Evolutionary conservation across 2,113 vertebrate genomes (phyloP).

Genomic region (Odontesthes bonariensis): DNA sequence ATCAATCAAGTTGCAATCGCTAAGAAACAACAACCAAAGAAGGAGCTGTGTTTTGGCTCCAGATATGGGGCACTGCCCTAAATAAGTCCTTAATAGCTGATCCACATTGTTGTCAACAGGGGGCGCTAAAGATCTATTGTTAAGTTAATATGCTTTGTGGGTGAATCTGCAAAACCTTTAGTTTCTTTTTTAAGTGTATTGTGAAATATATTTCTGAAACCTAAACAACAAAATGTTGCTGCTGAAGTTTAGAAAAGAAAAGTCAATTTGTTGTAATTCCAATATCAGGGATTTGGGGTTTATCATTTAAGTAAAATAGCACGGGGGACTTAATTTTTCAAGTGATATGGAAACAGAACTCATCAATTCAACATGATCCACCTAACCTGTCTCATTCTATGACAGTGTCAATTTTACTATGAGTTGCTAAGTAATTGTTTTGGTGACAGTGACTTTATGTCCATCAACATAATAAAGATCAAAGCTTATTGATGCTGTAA

Average conservation of each 20-base stretch:
- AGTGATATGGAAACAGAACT: not conserved
- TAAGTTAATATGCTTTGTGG: not conserved
- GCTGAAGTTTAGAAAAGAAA: not conserved
- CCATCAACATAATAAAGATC: not conserved
- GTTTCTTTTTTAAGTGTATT: not conserved
- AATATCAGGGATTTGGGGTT: not conserved
- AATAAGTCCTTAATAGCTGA: not conserved
- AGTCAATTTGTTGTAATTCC: not conserved
- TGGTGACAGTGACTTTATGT: not conserved
- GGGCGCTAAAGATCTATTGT: conserved; percentile 32
- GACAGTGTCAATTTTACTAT: not conserved
- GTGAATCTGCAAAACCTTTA: not conserved
- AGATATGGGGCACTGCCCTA: not conserved
- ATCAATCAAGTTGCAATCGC: not conserved
- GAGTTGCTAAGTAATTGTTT: not conserved
- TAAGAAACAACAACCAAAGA: not conserved
- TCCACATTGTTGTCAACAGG: conserved; percentile 52
- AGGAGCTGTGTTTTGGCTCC: not conserved
- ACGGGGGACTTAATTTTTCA: not conserved
- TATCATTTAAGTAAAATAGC: not conserved
- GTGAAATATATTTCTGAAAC: conserved; percentile 4
- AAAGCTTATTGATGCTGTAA: not conserved
- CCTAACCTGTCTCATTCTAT: not conserved
- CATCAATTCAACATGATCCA: not conserved
- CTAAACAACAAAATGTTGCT: not conserved